These are phyloP conservation scores for Chloromyia formosa DNA, from an alignment of 2,888 invertebrate species.

Conservation along the genomic window DNA sequence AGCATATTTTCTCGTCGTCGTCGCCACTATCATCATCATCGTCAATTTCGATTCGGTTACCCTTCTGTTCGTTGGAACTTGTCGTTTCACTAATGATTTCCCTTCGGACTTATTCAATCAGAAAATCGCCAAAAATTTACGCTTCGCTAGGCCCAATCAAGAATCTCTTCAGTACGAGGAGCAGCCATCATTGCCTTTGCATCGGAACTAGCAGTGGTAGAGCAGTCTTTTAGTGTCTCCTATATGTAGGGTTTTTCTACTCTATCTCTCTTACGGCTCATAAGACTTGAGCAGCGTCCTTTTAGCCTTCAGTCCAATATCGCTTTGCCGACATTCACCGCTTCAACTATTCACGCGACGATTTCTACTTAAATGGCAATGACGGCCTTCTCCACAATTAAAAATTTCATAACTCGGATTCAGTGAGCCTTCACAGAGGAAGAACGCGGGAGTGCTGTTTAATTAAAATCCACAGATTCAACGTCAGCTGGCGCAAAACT, in stretches of 20 bases:
- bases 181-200: constrained; percentile 12
- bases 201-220: not conserved
- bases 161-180: constrained; percentile 24
- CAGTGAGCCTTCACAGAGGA: constrained; percentile 13
- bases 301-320: not conserved
- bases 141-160: constrained; percentile 32
- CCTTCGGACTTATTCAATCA: constrained; percentile 36
- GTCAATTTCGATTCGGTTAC: constrained; percentile 28
- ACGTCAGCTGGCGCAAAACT: constrained; percentile 37
- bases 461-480: constrained; percentile 42
- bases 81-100: constrained; percentile 41
- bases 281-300: not conserved
- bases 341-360: constrained; percentile 11
- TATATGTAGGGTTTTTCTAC: not conserved
- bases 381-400: constrained; percentile 33
- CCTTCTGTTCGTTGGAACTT: not conserved
- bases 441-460: constrained; percentile 34
- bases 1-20: constrained; percentile 15
- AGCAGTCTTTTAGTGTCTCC: no score
- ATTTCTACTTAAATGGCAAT: constrained; percentile 37
- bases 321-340: not conserved
- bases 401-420: constrained; percentile 38
- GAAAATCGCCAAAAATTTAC: constrained; percentile 43
- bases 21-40: no score
- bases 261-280: not conserved